Base-by-base conservation (phyloP, 1,140 invertebrate species). In the Monomorium pharaonis region DNA sequence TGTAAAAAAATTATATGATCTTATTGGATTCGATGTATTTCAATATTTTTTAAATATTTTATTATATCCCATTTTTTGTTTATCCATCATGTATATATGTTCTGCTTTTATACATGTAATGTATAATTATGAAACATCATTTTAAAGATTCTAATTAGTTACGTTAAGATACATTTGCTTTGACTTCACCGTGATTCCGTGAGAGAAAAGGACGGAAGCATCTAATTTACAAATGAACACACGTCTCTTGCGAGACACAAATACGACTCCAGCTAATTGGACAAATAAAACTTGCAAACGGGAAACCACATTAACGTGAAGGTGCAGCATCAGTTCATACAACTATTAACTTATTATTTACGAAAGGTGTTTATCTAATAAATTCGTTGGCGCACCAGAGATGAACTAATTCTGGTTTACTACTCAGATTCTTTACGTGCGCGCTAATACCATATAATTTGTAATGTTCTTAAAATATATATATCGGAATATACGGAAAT, bases 211-310 rank as follows among this genome's bases (percentile, higher is more conserved):
- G 5, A 14, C 16, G n/a, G 30, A 2, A 3, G 5, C 12, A 72
- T 81, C 21, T 72, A 21, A 72, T 44, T 70, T 44, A 27, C 14
- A 72, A 81, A 72, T 81, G 58, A 81, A 81, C 24, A n/a, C 14
- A n/a, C 18, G 24, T 47, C 47, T 54, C 63, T 30, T 69, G 21
- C n/a, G 47, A 70, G 42, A 54, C 5, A 49, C 27, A 56, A 3
- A n/a, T n/a, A 16, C 49, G 21, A 56, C 33, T 3, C 37, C 24
- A 27, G 63, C 47, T 56, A 81, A 81, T 81, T 81, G 49, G 24
- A 72, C 24, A 70, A 81, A 72, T 81, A 81, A 81, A 81, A 70
- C 65, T 81, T 44, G 65, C 49, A 72, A 72, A 81, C 18, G 42
- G 24, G 33, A 56, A 37, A 80, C 21, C 12, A 21, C 37, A 56